phyloP scores from a whole-genome alignment of 2,797 vertebrate genomes.

The Chelon auratus region DNA sequence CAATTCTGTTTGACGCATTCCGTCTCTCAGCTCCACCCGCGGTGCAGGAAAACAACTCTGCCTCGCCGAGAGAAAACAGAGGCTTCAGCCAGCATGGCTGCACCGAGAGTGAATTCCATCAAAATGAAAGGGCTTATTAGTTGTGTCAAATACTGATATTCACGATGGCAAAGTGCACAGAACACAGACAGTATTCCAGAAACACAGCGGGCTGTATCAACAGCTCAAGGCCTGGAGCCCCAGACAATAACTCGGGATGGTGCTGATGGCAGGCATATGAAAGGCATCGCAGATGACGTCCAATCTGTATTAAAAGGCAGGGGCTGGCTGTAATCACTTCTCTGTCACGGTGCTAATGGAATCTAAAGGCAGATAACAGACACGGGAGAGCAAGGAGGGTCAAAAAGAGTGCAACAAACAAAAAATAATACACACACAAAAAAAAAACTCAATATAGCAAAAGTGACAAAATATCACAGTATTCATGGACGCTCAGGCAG shows the following conservation, averaged over 20 bases:
- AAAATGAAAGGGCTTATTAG: slow-evolving; percentile 75
- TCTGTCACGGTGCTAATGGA: slow-evolving; percentile 74
- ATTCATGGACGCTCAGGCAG: slow-evolving; percentile 39
- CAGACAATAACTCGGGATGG: slow-evolving; percentile 60
- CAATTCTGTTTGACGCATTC: slow-evolving; percentile 58
- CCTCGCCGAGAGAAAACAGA: slow-evolving; percentile 57
- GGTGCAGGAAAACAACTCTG: slow-evolving; percentile 58
- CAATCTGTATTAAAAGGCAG: slow-evolving; percentile 74
- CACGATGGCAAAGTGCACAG: slow-evolving; percentile 65
- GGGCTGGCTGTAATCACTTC: slow-evolving; percentile 68
- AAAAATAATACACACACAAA: background rate
- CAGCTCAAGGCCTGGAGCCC: slow-evolving; percentile 50
- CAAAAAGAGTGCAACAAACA: slow-evolving; percentile 35
- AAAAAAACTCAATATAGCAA: slow-evolving; percentile 41
- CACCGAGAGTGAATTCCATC: slow-evolving; percentile 62
- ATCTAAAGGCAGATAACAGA: slow-evolving; percentile 68
- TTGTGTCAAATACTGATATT: slow-evolving; percentile 72
- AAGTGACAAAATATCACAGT: slow-evolving; percentile 42
- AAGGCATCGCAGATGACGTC: slow-evolving; percentile 69
- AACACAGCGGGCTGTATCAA: slow-evolving; percentile 57
- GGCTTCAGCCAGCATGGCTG: slow-evolving; percentile 35
- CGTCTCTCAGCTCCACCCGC: slow-evolving; percentile 68
- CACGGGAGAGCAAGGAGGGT: slow-evolving; percentile 47
- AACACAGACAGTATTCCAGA: slow-evolving; percentile 64
- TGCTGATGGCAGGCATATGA: slow-evolving; percentile 65